Evolutionary conservation across 2,113 vertebrate species (phyloP), one percentile per base, ranked within the genome.

Genomic region (Sinocyclocheilus anshuiensis): DNA sequence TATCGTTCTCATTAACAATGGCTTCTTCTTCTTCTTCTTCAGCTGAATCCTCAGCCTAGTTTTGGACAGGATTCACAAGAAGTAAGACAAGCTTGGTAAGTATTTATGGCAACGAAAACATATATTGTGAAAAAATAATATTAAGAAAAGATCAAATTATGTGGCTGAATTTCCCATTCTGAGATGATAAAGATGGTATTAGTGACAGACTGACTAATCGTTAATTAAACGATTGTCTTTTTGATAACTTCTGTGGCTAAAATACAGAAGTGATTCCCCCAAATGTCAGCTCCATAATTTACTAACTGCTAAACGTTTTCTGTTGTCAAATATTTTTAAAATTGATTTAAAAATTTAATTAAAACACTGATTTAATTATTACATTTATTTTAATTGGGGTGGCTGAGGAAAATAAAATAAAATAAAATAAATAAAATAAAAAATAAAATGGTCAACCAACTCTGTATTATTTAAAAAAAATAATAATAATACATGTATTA

Each of bases 1-100:
- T 86, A 6, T 97, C 96, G 50, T 97, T 96, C 83, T 98, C 97
- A 0, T 95, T 96, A 61, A 93, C 89, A 0, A 92, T 91, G 22
- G 86, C 42, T 81, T 97, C 95, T 39, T 96, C 96, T 79, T 96
- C 96, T 79, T 96, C 96, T 12, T 96, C 96, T 88, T 96, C 96
- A 81, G 88, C 94, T 65, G 89, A 93, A 45, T 91, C 89, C 74
- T 96, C 95, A 42, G 83, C 92, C 96, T 98, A 89, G 77, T 74
- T 48, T 96, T 96, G 88, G 72, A 76, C 15, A 85, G 2, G 84
- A 61, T 61, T 61, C 22, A 61, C 8, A 61, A 61, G 2, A 71
- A 57, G 13, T 20, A 85, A 45, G 11, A 22, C 48, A 72, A 50
- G 3, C 18, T 22, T 79, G 9, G 12, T 86, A 16, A 88, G 83